These are phyloP conservation scores for Nyctereutes procyonoides DNA, from an alignment of 2,113 vertebrate genomes.

Conservation along the genomic window DNA sequence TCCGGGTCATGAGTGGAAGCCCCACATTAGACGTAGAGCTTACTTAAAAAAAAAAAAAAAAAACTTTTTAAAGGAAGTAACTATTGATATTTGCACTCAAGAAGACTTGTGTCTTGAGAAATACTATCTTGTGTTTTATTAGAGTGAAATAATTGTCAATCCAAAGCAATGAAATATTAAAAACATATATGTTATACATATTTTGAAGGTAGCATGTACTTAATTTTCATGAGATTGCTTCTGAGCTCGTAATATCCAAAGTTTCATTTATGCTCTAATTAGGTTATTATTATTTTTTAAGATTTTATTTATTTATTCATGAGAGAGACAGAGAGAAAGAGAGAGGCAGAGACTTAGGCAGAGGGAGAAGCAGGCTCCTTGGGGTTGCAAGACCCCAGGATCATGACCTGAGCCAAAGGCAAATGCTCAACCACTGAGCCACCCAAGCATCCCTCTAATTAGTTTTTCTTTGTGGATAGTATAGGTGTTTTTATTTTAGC, in stretches of 20 bases:
- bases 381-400: too few relatives aligned
- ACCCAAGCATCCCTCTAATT: not conserved
- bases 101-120: not conserved
- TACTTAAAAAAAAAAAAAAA: not conserved
- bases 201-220: not conserved
- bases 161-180: not conserved
- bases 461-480: not conserved
- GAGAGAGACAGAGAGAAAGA: too few relatives aligned
- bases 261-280: not conserved
- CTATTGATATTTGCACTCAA: not conserved
- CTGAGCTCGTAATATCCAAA: not conserved
- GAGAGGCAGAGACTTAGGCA: too few relatives aligned
- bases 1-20: not conserved
- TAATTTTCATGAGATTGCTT: slow-evolving; percentile 10
- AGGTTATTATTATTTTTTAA: too few relatives aligned
- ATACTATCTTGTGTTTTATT: slow-evolving; percentile 9
- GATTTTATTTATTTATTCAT: too few relatives aligned
- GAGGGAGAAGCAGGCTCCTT: too few relatives aligned
- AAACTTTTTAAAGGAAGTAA: not conserved
- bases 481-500: not conserved
- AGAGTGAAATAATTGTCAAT: not conserved
- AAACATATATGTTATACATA: not conserved
- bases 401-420: too few relatives aligned
- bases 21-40: not conserved
- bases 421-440: too few relatives aligned